A percentile compares a stretch with the other conserved stretches of the same genome.
These are phyloP conservation scores for Rhinogobius similis DNA, from an alignment of 2,113 vertebrate species.

Conservation along the genomic window DNA sequence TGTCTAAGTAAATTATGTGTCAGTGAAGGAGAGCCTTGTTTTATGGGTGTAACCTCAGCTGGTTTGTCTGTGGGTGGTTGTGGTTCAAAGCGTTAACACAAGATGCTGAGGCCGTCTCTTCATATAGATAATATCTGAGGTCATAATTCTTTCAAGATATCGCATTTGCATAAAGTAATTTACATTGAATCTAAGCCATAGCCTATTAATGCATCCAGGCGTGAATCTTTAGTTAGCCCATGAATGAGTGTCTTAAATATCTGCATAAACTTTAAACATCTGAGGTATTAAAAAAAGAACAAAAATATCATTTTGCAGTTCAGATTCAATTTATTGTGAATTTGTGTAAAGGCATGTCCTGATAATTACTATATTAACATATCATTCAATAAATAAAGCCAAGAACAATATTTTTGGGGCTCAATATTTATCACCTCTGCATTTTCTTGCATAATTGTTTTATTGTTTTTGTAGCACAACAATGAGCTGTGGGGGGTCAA, in stretches of 20 bases:
- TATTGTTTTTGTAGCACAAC: no score
- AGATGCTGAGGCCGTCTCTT: neutral
- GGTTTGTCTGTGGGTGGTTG: neutral
- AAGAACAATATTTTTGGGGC: no score
- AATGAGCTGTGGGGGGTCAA: no score
- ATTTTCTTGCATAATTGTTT: no score
- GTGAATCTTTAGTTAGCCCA: neutral
- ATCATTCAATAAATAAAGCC: no score
- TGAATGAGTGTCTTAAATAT: neutral
- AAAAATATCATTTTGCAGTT: no score
- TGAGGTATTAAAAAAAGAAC: neutral
- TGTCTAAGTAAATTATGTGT: neutral
- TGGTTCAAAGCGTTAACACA: neutral
- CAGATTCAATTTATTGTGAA: no score
- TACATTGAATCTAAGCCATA: neutral
- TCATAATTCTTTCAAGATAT: neutral
- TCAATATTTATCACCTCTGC: no score
- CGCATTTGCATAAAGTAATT: neutral
- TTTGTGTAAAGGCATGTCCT: no score
- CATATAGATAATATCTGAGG: neutral
- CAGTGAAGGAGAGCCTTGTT: neutral
- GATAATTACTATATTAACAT: no score
- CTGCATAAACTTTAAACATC: neutral
- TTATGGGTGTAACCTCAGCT: slow-evolving; percentile 3
- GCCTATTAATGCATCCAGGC: neutral